These are phyloP conservation scores for Euplexia lucipara DNA, from an alignment of 2,888 invertebrate species.

Conservation along the genomic window DNA sequence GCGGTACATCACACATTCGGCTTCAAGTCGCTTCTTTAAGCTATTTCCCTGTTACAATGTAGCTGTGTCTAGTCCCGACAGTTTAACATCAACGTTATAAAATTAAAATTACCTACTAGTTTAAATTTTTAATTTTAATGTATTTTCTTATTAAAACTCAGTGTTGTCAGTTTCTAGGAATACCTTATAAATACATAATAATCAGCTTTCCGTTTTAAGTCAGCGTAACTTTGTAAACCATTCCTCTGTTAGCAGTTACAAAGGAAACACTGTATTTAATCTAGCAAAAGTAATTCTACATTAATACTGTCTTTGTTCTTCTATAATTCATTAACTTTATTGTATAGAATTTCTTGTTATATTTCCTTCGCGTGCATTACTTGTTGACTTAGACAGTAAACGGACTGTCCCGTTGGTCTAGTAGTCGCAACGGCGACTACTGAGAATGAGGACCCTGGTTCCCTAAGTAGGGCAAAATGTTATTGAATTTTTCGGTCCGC, in stretches of 20 bases:
- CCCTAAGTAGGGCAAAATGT: too few relatives aligned
- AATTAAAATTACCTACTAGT: too few relatives aligned
- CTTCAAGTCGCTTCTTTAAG: conserved; percentile 3
- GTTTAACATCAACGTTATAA: not conserved
- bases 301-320: conserved; percentile 11
- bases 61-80: not conserved
- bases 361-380: conserved; percentile 27
- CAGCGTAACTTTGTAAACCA: conserved; percentile 3
- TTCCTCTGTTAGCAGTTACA: conserved; percentile 17
- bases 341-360: conserved; percentile 12
- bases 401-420: too few relatives aligned
- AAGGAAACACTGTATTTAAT: conserved; percentile 8
- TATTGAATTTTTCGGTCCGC: too few relatives aligned
- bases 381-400: too few relatives aligned
- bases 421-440: too few relatives aligned
- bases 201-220: conserved; percentile 11
- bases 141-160: not conserved
- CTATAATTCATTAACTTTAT: conserved; percentile 25
- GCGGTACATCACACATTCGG: conserved; percentile 8
- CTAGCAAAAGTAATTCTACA: not conserved
- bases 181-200: not conserved
- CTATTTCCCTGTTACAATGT: conserved; percentile 11
- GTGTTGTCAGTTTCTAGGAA: not conserved
- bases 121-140: not conserved
- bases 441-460: too few relatives aligned